phyloP scores from a whole-genome alignment of 2,113 vertebrate species.

The Megaceryle maxima region DNA sequence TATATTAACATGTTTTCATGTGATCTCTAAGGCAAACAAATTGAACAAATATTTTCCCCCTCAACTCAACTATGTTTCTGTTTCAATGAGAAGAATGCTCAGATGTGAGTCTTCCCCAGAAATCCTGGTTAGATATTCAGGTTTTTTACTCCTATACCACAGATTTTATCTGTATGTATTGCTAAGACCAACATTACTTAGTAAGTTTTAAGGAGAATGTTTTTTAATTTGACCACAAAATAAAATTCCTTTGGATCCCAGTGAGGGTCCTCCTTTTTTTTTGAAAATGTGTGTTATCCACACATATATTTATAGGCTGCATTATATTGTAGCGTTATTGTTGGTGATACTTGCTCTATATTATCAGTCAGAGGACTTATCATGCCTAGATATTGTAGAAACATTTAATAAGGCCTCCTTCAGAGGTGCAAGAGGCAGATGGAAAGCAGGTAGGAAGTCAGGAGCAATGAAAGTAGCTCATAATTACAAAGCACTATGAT shows the following conservation, averaged over 20 bases:
- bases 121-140: neutral
- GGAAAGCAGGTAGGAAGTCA: neutral
- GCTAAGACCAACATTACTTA: neutral
- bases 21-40: neutral
- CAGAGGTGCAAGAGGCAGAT: neutral
- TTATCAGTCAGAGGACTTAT: neutral
- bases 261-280: neutral
- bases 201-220: neutral
- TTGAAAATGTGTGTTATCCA: neutral
- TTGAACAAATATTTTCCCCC: neutral
- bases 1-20: neutral
- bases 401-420: neutral
- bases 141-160: neutral
- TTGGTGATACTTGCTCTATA: neutral
- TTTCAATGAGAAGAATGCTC: neutral
- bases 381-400: neutral
- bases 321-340: neutral
- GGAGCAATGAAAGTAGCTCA: neutral
- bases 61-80: neutral
- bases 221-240: neutral
- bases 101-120: neutral
- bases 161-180: neutral
- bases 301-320: neutral
- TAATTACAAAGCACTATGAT: neutral
- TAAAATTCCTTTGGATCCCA: neutral